phyloP scores from a whole-genome alignment of 2,797 vertebrate species.

The Danio aesculapii region DNA sequence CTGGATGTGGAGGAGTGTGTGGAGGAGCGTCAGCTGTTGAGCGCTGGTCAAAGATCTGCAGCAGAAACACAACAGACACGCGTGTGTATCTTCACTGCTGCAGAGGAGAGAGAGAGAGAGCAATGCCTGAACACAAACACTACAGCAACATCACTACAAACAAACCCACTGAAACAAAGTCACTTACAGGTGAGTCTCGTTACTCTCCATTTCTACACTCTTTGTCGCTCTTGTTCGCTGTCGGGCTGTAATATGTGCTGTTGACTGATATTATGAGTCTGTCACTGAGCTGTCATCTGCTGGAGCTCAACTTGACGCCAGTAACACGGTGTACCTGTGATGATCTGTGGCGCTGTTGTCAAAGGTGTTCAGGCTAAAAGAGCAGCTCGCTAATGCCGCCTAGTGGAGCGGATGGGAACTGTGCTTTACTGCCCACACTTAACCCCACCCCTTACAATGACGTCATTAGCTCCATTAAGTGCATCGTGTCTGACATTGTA shows the following conservation, averaged over 20 bases:
- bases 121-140: too few relatives aligned
- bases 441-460: too few relatives aligned
- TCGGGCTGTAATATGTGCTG: neutral
- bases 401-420: slow-evolving; percentile 13
- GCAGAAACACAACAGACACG: too few relatives aligned
- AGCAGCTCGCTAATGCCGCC: neutral
- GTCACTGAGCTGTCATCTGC: neutral
- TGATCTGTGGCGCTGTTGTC: neutral
- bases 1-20: too few relatives aligned
- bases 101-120: neutral
- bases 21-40: too few relatives aligned
- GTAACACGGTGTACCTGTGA: neutral
- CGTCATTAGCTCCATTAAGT: too few relatives aligned
- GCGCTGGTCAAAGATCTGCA: too few relatives aligned
- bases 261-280: neutral
- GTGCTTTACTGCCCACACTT: too few relatives aligned
- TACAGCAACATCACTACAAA: neutral
- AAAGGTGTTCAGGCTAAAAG: neutral
- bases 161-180: neutral
- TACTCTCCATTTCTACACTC: neutral
- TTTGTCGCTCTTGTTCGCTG: neutral
- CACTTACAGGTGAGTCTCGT: neutral
- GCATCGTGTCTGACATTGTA: too few relatives aligned
- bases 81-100: too few relatives aligned
- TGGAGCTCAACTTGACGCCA: neutral